Base-by-base conservation (phyloP, 2,113 vertebrate genomes). In the Stictonetta naevosa region DNA sequence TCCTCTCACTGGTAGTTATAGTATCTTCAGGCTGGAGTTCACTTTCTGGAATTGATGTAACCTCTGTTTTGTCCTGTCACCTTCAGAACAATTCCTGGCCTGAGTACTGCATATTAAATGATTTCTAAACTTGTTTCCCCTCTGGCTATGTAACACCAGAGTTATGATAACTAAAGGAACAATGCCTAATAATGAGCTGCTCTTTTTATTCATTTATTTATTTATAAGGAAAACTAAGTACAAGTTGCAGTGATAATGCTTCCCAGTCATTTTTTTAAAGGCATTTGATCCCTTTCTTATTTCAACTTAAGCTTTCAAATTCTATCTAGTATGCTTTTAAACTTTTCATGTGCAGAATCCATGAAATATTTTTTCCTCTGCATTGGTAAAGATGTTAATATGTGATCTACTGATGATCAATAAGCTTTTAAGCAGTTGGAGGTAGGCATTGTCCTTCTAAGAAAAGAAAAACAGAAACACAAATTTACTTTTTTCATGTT, bases 401-500 rank as follows among this genome's bases (percentile, higher is more conserved):
- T 17, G 9, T 46, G 20, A 75, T 34, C 28, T 56, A 8, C 1
- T 89, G 59, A 33, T 6, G 5, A 38, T 69, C 52, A 56, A 20
- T 59, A 75, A 23, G 52, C 62, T 86, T 73, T 85, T 80, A 40
- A 89, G 64, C 40, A 80, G 55, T 72, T 79, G 28, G 77, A 76
- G 59, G 72, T 58, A 59, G 31, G 14, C 75, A 85, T 88, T 81
- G 42, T 75, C 74, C 38, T 96, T 84, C 33, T 48, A 82, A 72
- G 44, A 48, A 76, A 3, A 9, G 58, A 46, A 87, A 62, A n/a
- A 7, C 72, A 58, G 22, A 67, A 22, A 33, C 19, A 40, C 28
- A 36, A 28, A 59, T 81, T 79, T 94, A 28, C 52, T 92, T 96
- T 92, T 79, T 56, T 79, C 58, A 42, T 92, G 75, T 67, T 94